Evolutionary conservation across 1,140 invertebrate species (phyloP), one percentile per base, ranked within the genome.

Genomic region (Drosophila pallidifrons): DNA sequence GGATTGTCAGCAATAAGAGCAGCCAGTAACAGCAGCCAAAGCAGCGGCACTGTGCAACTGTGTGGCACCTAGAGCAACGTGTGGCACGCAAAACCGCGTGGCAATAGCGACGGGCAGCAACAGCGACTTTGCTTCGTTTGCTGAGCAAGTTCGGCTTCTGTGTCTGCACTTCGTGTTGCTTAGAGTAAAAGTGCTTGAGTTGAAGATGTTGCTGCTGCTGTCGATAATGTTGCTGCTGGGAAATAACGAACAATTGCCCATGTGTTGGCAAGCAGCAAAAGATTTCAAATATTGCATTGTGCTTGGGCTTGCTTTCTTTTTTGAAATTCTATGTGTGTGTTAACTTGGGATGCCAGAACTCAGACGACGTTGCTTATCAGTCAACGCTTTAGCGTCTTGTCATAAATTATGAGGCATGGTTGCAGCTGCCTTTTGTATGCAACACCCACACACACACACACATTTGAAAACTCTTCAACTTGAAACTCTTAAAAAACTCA

Each of bases 321-420:
- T 25, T 25, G 20, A 5, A 43, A 13, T n/a, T n/a, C 41, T 43
- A 13, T 41, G 38, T n/a, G 38, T 13, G 35, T 38, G 35, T 43
- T 47, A 47, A 41, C 60, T 75, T 67, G 73, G 61, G 20, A 25
- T 3, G 20, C 20, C 20, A 25, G 20, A 25, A 25, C 66, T 49
- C 72, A 76, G 61, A 77, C 61, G 66, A 43, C 75, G 57, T 16
- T 61, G 76, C 83, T 88, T 88, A 88, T 88, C 85, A 88, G 83
- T 83, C 80, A 89, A 64, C 57, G 64, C 71, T 86, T 76, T 67
- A 28, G 65, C 59, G 30, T 73, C 67, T 55, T 74, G 85, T 88
- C 83, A 77, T 88, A 88, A 88, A 88, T 88, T 89, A 83, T 83
- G 81, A 61, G 65, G 72, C 71, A 58, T 80, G 72, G 73, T 72